A percentile compares a stretch with the other conserved stretches of the same genome.
Conservation (phyloP, 2,888 invertebrate genomes). For the Caenorhabditis becei region DNA sequence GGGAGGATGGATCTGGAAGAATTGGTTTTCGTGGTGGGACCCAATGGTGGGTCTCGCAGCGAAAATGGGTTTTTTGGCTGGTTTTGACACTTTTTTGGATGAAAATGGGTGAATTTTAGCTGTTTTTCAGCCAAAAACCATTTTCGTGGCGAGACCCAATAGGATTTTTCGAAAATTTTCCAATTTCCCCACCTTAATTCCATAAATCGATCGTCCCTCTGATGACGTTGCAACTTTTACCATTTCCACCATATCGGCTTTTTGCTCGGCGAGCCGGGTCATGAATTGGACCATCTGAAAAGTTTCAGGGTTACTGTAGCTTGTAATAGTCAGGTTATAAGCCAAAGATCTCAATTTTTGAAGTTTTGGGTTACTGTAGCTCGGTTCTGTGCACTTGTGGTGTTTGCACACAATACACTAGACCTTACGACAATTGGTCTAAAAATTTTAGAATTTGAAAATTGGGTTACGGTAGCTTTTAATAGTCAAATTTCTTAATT, state of each 20-base stretch:
- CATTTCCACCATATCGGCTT: conserved; percentile 70
- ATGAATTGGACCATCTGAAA: conserved; percentile 77
- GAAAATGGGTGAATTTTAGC: too few species aligned
- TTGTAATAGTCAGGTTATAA: too few species aligned
- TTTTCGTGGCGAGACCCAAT: not conserved
- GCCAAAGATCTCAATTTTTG: too few species aligned
- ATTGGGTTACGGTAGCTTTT: not conserved
- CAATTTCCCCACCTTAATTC: conserved; percentile 68
- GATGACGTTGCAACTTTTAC: conserved; percentile 75
- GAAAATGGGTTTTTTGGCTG: too few species aligned
- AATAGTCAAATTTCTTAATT: too few species aligned
- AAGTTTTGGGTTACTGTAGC: too few species aligned
- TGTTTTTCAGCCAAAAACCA: too few species aligned
- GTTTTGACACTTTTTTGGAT: too few species aligned
- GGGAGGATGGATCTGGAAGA: conserved; percentile 53
- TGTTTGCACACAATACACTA: too few species aligned
- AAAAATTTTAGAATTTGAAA: not conserved
- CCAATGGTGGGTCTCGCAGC: not conserved
- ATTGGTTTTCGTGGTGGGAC: not conserved
- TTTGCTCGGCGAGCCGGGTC: conserved; percentile 61
- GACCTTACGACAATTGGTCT: too few species aligned
- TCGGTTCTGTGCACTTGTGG: too few species aligned
- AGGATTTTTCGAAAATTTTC: too few species aligned
- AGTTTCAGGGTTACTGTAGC: not conserved
- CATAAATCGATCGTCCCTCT: conserved; percentile 75